Evolutionary conservation across 2,888 invertebrate genomes (phyloP), one percentile per base, ranked within the genome.

Genomic region (Drosophila koepferae): DNA sequence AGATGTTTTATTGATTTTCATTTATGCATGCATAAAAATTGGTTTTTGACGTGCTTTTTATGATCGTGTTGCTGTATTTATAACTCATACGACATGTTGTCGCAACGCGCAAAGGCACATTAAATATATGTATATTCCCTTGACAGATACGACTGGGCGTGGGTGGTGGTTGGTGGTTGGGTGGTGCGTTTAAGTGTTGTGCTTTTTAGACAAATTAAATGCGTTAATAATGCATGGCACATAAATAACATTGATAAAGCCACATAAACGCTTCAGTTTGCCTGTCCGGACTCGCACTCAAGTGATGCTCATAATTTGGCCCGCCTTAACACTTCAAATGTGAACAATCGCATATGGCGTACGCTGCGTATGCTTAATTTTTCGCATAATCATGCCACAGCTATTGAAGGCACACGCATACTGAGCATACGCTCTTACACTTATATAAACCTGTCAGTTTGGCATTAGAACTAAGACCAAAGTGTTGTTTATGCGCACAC

Each of bases 1-100:
- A 74, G 72, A 63, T 69, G 64, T 88, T 89, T 89, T 86, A 86
- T 86, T 86, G 86, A 89, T 89, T 86, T 86, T 85, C 79, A 85
- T 82, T 87, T 82, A 85, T 74, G 81, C 72, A 70, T 86, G 82
- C 81, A 82, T 79, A 68, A 82, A 89, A 81, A 89, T 86, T 89
- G 86, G 72, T 76, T 73, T 81, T 86, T 85, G 75, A 87, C 79
- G 86, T 74, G 67, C 72, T 88, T 87, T 89, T 86, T 85, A 85
- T 81, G 75, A 70, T 74, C 71, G 59, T 76, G 77, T 74, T 63
- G 73, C 69, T 76, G 54, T 78, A 79, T 76, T 69, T 79, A 75
- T 72, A 74, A 75, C 72, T 65, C 73, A 85, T 66, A 74, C 74
- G 81, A 79, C 83, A 88, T 80, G 72, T 82, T 79, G 67, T 60